Percentiles rank a stretch among this genome's conserved stretches.
Conservation (phyloP, 2,797 vertebrate species). For the Smutsia temminckii region DNA sequence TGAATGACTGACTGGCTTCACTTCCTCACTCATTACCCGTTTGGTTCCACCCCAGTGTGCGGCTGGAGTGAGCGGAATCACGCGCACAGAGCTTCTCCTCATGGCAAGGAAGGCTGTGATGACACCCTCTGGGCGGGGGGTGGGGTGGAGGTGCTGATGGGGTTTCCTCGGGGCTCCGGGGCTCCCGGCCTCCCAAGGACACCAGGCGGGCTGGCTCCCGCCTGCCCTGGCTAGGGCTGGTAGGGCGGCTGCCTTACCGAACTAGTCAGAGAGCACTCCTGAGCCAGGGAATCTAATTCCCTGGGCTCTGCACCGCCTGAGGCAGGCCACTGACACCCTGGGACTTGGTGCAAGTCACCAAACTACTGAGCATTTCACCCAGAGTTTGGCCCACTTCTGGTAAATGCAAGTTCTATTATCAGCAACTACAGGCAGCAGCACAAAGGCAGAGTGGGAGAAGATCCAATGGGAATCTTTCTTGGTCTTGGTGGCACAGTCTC, state of each 20-base stretch:
- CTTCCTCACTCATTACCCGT: neutral
- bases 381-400: conserved; percentile 47
- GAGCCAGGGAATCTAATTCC: neutral
- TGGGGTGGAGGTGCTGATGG: neutral
- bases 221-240: fast-evolving
- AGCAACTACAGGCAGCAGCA: neutral
- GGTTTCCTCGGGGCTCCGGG: fast-evolving
- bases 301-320: neutral
- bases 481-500: neutral
- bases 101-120: neutral
- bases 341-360: neutral
- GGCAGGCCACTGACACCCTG: neutral
- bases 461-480: conserved; percentile 36
- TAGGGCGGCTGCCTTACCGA: fast-evolving
- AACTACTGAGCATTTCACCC: neutral
- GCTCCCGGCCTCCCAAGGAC: neutral
- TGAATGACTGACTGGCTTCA: neutral
- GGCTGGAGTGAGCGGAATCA: neutral
- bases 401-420: conserved; percentile 30
- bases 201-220: fast-evolving
- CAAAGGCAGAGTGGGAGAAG: neutral
- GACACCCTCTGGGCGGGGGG: neutral
- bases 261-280: neutral
- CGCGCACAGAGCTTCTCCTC: neutral
- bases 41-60: neutral